Percentiles rank a stretch among this genome's conserved stretches.
Conservation (phyloP, 2,797 vertebrate genomes). For the Dallia pectoralis region DNA sequence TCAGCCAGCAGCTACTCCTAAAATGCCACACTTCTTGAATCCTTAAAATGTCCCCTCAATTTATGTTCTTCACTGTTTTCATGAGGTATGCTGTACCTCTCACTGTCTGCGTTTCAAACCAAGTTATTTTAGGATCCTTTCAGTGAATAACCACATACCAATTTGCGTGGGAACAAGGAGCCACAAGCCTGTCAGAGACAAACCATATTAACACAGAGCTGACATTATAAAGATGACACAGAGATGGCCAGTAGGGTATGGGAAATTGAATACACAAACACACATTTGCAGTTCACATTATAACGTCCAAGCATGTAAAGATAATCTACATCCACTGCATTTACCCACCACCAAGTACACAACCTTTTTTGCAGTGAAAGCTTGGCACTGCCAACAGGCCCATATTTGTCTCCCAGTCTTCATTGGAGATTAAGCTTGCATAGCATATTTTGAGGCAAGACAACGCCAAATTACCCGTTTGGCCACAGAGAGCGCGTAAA, state of each 20-base stretch:
- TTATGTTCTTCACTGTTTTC: too few species aligned
- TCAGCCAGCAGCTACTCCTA: too few species aligned
- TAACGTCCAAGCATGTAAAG: not conserved
- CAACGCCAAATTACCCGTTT: not conserved
- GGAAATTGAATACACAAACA: not conserved
- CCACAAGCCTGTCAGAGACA: slow-evolving; percentile 53
- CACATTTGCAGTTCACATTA: not conserved
- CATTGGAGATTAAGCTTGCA: not conserved
- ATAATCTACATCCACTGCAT: not conserved
- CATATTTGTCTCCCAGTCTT: not conserved
- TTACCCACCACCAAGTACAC: not conserved
- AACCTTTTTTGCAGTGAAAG: not conserved
- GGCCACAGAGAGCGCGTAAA: not conserved
- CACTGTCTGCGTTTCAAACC: slow-evolving; percentile 52
- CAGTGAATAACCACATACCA: slow-evolving; percentile 44
- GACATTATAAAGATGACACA: slow-evolving; percentile 60
- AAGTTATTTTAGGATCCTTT: slow-evolving; percentile 52
- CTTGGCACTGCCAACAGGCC: not conserved
- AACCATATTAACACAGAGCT: slow-evolving; percentile 45
- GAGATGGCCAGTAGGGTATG: slow-evolving; percentile 44
- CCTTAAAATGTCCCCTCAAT: too few species aligned
- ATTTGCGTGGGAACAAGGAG: slow-evolving; percentile 46
- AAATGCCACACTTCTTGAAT: too few species aligned
- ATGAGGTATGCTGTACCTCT: slow-evolving; percentile 8
- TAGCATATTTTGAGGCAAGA: not conserved